Conservation (phyloP, 2,113 vertebrate genomes). For the Alligator mississippiensis region DNA sequence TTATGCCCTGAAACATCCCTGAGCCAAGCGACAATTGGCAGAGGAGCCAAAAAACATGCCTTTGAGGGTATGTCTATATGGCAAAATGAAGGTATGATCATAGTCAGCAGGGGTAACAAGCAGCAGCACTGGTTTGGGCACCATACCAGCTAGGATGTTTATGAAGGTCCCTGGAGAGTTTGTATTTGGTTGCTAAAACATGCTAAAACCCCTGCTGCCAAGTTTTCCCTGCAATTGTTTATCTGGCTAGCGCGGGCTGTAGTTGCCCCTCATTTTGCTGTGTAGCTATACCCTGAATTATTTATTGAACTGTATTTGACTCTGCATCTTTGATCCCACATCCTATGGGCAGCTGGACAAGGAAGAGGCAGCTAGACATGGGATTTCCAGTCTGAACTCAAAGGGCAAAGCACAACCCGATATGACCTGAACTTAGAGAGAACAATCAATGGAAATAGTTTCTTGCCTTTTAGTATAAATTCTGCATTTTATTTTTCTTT, state of each 20-base stretch:
- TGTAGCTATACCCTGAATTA: not conserved
- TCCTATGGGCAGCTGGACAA: not conserved
- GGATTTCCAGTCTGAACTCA: not conserved
- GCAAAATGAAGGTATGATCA: too few relatives aligned
- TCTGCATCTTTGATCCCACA: not conserved
- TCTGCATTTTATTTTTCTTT: not conserved
- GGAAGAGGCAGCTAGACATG: not conserved
- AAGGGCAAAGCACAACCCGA: not conserved
- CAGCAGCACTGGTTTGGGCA: too few relatives aligned
- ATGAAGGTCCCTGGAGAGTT: too few relatives aligned
- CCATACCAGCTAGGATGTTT: too few relatives aligned
- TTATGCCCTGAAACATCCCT: not conserved
- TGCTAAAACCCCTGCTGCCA: too few relatives aligned
- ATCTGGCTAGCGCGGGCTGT: too few relatives aligned
- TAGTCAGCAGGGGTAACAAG: too few relatives aligned
- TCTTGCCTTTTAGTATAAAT: not conserved
- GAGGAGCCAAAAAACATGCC: not conserved
- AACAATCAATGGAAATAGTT: not conserved
- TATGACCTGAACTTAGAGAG: not conserved
- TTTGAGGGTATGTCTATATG: too few relatives aligned
- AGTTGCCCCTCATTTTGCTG: too few relatives aligned
- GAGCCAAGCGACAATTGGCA: not conserved
- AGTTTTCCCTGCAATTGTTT: too few relatives aligned
- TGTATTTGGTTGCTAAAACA: too few relatives aligned
- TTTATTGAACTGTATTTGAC: not conserved